Evolutionary conservation across 2,888 invertebrate species (phyloP), one percentile per base, ranked within the genome.

Genomic region (Pammene aurita): DNA sequence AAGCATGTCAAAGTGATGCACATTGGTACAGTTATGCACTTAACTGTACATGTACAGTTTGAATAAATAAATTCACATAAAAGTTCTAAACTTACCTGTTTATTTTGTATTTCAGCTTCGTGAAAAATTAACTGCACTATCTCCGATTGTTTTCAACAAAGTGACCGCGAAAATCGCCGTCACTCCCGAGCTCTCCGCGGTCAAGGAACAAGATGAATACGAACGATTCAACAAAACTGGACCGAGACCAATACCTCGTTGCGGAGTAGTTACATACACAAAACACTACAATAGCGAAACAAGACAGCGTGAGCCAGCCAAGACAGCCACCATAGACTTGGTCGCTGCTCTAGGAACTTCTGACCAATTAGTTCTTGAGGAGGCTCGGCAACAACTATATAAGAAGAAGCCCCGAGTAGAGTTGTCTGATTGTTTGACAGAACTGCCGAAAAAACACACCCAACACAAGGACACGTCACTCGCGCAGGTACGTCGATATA

Each of bases 101-200:
- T n/a, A 9, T 44, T 35, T 38, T n/a, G 34, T 66, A 41, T 85
- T 86, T 56, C 85, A 91, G 91, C 82, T 90, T 2, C 85, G 81
- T 34, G 87, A 87, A 26, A 90, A 82, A 72, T 69, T 90, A 73
- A 79, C 79, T 35, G 81, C 81, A 1, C 76, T 88, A 44, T 86
- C 90, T 5, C 73, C 72, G 2, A 79, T 76, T 58, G 72, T 60
- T 61, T 87, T 78, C 60, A 82, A 83, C n/a, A 87, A 82, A 71
- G 79, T 84, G 64, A 76, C 78, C 6, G 72, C 77, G 0, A 80
- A 77, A 42, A 80, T 89, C 0, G 83, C 84, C 63, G 82, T 78
- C 5, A 63, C 66, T 2, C 89, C 89, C 0, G 78, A 83, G 11
- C 74, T 90, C 5, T 85, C 89, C 0, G 77, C 74, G n/a, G 85